Evolutionary conservation across 2,113 vertebrate genomes (phyloP).

Genomic region (Brienomyrus brachyistius): DNA sequence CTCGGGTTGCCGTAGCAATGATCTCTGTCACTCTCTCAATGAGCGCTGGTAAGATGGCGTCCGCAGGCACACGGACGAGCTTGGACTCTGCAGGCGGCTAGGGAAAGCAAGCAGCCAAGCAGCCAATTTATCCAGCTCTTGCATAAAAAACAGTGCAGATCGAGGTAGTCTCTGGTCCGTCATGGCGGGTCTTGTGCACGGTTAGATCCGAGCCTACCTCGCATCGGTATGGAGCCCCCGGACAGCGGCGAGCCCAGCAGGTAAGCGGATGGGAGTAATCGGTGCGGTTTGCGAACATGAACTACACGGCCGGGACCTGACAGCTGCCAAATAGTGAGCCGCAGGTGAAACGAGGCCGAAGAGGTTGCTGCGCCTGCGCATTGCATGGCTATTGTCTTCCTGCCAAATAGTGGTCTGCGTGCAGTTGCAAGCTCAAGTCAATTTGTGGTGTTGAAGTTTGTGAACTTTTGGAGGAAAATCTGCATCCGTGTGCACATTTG

Average conservation of each 20-base stretch:
- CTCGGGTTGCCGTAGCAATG: conserved; percentile 59
- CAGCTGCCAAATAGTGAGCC: conserved; percentile 58
- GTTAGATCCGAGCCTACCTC: conserved; percentile 39
- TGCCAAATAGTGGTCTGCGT: conserved; percentile 61
- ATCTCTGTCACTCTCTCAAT: conserved; percentile 58
- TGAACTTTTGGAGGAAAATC: conserved; percentile 51
- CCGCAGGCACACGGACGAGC: conserved; percentile 54
- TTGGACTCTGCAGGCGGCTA: conserved; percentile 57
- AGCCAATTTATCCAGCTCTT: conserved; percentile 31
- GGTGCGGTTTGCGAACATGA: conserved; percentile 39
- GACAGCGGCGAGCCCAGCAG: conserved; percentile 62
- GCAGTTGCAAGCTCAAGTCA: conserved; percentile 48
- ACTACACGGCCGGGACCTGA: conserved; percentile 54
- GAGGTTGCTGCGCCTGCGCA: conserved; percentile 39
- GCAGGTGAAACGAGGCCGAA: conserved; percentile 28
- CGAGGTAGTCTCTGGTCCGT: conserved; percentile 25
- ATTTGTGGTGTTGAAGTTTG: conserved; percentile 55
- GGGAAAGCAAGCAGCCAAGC: conserved; percentile 49
- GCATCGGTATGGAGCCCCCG: conserved; percentile 63
- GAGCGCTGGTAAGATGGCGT: conserved; percentile 68
- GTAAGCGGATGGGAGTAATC: conserved; percentile 50
- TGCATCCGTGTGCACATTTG: background rate
- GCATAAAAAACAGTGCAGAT: conserved; percentile 53
- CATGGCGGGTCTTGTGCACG: conserved; percentile 60
- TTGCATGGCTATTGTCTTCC: conserved; percentile 45